Conservation (phyloP, 2,113 vertebrate genomes). For the Cochlearius cochlearius region DNA sequence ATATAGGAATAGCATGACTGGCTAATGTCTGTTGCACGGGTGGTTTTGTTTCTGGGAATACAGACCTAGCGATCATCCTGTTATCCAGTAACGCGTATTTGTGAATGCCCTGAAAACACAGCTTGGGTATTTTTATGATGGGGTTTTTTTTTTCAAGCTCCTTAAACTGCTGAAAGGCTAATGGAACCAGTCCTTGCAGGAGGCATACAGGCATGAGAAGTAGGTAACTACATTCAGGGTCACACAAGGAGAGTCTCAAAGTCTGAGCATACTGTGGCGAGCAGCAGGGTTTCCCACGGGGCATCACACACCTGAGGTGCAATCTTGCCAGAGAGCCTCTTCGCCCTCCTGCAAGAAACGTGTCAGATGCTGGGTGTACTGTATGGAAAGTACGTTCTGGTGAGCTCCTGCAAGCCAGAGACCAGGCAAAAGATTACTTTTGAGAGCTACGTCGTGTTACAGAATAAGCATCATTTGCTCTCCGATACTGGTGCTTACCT, state of each 20-base stretch:
- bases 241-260: neutral
- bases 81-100: neutral
- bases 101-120: neutral
- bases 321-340: neutral
- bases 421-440: neutral
- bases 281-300: neutral
- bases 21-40: neutral
- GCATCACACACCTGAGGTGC: fast-evolving
- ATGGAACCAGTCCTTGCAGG: neutral
- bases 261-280: neutral
- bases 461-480: neutral
- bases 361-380: neutral
- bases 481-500: neutral
- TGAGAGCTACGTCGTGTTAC: neutral
- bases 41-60: neutral
- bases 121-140: neutral
- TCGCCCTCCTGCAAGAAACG: fast-evolving
- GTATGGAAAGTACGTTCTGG: neutral
- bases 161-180: neutral
- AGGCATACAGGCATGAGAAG: neutral
- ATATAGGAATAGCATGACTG: neutral
- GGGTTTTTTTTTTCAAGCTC: neutral
- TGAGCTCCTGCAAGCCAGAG: neutral
- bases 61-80: neutral
- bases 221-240: neutral